These are phyloP conservation scores for Halcyon leucocephala DNA, from an alignment of 2,797 vertebrate species.

Conservation along the genomic window DNA sequence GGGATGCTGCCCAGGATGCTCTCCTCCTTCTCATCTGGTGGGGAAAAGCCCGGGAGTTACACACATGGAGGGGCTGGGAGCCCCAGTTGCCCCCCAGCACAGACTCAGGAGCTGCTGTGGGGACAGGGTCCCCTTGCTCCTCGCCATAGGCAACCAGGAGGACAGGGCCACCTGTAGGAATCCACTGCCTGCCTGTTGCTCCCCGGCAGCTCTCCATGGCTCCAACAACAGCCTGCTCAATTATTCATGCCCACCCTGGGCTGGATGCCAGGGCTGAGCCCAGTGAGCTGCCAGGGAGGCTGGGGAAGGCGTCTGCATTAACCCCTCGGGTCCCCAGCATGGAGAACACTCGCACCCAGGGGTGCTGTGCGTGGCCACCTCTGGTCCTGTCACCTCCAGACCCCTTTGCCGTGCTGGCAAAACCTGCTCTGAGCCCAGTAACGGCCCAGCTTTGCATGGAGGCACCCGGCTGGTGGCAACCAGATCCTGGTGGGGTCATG, in stretches of 20 bases:
- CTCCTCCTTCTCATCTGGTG: constrained; percentile 93
- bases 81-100: fast-evolving
- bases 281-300: constrained; percentile 1
- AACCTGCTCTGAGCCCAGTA: fast-evolving
- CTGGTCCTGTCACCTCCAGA: background rate
- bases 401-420: background rate
- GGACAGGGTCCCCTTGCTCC: background rate
- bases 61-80: background rate
- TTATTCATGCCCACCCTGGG: constrained; percentile 49
- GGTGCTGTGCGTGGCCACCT: background rate
- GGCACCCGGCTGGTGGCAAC: background rate
- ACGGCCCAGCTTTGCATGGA: fast-evolving
- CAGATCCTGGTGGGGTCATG: fast-evolving
- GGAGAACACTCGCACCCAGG: fast-evolving
- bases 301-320: background rate
- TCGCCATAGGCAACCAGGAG: background rate
- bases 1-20: constrained; percentile 91
- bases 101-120: fast-evolving
- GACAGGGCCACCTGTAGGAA: constrained; percentile 38
- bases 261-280: constrained; percentile 4
- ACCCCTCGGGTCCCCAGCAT: background rate
- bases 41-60: fast-evolving
- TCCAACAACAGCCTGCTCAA: constrained; percentile 8
- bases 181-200: constrained; percentile 28
- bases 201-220: background rate